Evolutionary conservation across 2,113 vertebrate genomes (phyloP).

Genomic region (Panthera uncia): DNA sequence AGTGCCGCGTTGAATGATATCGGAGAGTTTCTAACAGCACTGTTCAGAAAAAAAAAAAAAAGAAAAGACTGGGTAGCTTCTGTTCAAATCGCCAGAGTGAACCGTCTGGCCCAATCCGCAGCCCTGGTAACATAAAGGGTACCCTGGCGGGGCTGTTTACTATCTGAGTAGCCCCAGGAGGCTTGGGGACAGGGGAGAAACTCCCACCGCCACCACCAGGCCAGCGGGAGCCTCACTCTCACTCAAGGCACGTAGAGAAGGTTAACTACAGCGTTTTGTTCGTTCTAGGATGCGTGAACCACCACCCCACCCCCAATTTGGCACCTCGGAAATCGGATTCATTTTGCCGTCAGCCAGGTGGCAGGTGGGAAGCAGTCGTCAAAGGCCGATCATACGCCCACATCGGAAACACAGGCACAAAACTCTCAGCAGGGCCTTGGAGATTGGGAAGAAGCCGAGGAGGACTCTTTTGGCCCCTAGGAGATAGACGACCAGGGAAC

Average conservation of each 20-base stretch:
- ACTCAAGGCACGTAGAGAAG: not conserved
- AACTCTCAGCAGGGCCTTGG: fast-evolving
- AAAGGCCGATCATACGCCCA: fast-evolving
- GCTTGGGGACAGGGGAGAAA: not conserved
- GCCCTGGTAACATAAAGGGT: not conserved
- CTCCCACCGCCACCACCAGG: not conserved
- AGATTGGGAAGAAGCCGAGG: not conserved
- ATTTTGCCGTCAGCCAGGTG: not conserved
- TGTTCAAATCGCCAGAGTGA: not conserved
- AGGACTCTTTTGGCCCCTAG: fast-evolving
- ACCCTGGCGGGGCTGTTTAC: not conserved
- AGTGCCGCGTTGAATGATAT: not conserved
- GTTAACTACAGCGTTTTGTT: not conserved
- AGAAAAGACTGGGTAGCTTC: not conserved
- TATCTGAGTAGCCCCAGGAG: not conserved
- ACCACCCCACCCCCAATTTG: not conserved
- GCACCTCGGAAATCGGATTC: not conserved
- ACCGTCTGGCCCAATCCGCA: not conserved
- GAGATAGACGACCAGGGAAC: not conserved
- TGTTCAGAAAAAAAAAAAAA: not conserved
- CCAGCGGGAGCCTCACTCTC: not conserved
- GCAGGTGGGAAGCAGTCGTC: not conserved
- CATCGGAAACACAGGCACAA: not conserved
- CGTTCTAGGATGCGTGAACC: not conserved
- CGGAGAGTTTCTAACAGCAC: not conserved